These are phyloP conservation scores for Rhingia campestris DNA, from an alignment of 2,888 invertebrate genomes.

Conservation along the genomic window DNA sequence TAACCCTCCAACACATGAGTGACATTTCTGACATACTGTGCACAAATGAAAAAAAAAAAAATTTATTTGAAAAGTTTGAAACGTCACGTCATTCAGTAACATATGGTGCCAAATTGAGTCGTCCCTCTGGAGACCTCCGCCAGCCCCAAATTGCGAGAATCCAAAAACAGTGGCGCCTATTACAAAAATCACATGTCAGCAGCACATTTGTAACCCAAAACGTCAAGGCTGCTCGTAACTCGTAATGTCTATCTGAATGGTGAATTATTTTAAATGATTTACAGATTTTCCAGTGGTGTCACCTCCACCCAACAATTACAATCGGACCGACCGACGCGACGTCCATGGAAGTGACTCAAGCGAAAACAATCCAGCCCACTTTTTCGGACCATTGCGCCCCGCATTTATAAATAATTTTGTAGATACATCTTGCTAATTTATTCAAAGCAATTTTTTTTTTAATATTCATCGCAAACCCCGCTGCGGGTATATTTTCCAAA, in stretches of 20 bases:
- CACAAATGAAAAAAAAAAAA: too few species aligned
- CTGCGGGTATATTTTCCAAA: neutral
- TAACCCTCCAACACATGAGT: too few species aligned
- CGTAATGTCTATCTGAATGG: conserved; percentile 17
- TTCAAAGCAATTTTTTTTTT: conserved; percentile 30
- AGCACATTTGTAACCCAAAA: neutral
- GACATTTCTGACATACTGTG: too few species aligned
- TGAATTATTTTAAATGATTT: conserved; percentile 22
- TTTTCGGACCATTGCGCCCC: conserved; percentile 44
- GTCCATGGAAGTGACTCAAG: conserved; percentile 10
- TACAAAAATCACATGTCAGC: neutral
- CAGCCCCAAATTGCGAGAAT: conserved; percentile 5
- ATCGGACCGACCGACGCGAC: neutral
- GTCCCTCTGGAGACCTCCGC: neutral
- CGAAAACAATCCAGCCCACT: conserved; percentile 45
- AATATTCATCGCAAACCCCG: conserved; percentile 28
- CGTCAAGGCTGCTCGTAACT: neutral
- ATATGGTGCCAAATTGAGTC: conserved; percentile 21
- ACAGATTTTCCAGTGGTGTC: conserved; percentile 20
- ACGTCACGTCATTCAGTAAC: neutral
- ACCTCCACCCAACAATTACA: conserved; percentile 30
- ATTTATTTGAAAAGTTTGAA: too few species aligned
- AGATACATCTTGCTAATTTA: conserved; percentile 49
- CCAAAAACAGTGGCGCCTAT: neutral
- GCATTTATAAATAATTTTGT: conserved; percentile 18